Base-by-base conservation (phyloP, 2,113 vertebrate species). In the Procavia capensis region DNA sequence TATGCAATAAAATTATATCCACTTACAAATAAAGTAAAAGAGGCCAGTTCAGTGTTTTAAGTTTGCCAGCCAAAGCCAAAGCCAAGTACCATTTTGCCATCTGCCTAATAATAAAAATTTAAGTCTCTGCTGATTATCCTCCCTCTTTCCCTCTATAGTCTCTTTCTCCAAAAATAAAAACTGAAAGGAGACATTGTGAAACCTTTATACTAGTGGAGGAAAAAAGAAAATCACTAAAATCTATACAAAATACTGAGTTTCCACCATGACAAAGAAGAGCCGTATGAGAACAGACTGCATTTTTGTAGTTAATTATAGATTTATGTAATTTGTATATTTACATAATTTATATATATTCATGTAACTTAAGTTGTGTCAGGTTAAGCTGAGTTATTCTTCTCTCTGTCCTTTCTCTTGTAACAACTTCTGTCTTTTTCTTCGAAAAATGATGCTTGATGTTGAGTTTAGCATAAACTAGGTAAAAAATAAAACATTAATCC, bases 101-200 rank as follows among this genome's bases (percentile, higher is more conserved):
- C 31, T 92, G 57, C 10, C 20, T 88, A 86, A 59, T 57, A 90
- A 83, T 79, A 3, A 86, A 86, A 70, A 89, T 78, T 39, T 72
- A 85, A 91, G 9, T 27, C 17, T 92, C 11, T 81, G 19, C 74
- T 80, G 6, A 75, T 66, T 63, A 36, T 47, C 22, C 5, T 24
- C 74, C 88, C 19, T 50, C 29, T 47, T 87, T 83, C 29, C 2
- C 39, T 85, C 19, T 80, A 39, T 7, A 2, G 3, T 68, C 27
- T 85, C 5, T 78, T 87, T 45, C 19, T 74, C 54, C 91, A 59
- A 91, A 85, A 85, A 66, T 59, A 92, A 85, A 64, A 81, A 82
- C 20, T 4, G 2, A 70, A 19, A 92, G 78, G 6, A 74, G 5
- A 57, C 66, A 64, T 94, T 66, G 29, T 85, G 24, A 89, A 86